These are phyloP conservation scores for Melitaea cinxia DNA, from an alignment of 1,140 invertebrate species.

Conservation along the genomic window DNA sequence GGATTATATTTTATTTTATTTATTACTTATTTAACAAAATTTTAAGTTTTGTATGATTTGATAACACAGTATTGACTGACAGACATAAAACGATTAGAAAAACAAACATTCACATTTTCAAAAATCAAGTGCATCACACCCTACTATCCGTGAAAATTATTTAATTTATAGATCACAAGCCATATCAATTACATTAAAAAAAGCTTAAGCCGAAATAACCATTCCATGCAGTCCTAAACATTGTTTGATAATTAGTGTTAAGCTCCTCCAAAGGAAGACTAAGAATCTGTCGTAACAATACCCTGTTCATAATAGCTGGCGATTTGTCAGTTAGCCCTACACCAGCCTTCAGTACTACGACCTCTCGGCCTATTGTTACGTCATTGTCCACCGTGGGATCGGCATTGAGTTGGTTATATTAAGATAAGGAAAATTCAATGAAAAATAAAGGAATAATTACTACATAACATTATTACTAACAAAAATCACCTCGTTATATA, in stretches of 20 bases:
- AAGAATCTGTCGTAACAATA: slow-evolving; percentile 17
- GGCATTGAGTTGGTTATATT: slow-evolving; percentile 40
- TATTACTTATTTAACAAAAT: too few species aligned
- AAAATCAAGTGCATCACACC: too few species aligned
- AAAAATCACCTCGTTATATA: not conserved
- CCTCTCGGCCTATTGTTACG: slow-evolving; percentile 32
- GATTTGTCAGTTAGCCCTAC: slow-evolving; percentile 27
- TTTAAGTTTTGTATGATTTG: too few species aligned
- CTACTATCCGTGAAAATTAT: too few species aligned
- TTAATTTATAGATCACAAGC: not conserved
- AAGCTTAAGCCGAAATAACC: not conserved
- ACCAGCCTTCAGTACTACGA: slow-evolving; percentile 29
- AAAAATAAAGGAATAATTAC: not conserved
- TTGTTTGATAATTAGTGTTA: slow-evolving; percentile 18
- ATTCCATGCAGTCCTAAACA: slow-evolving; percentile 1
- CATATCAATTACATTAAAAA: not conserved
- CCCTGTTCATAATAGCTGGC: slow-evolving; percentile 29
- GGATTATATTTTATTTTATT: too few species aligned
- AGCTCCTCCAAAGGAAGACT: slow-evolving; percentile 12
- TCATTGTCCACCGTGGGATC: slow-evolving; percentile 50
- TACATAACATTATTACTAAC: not conserved
- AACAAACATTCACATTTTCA: too few species aligned
- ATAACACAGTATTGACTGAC: too few species aligned
- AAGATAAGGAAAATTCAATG: slow-evolving; percentile 20
- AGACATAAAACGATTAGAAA: too few species aligned